Evolutionary conservation across 1,140 invertebrate genomes (phyloP).

Genomic region (Penaeus indicus): DNA sequence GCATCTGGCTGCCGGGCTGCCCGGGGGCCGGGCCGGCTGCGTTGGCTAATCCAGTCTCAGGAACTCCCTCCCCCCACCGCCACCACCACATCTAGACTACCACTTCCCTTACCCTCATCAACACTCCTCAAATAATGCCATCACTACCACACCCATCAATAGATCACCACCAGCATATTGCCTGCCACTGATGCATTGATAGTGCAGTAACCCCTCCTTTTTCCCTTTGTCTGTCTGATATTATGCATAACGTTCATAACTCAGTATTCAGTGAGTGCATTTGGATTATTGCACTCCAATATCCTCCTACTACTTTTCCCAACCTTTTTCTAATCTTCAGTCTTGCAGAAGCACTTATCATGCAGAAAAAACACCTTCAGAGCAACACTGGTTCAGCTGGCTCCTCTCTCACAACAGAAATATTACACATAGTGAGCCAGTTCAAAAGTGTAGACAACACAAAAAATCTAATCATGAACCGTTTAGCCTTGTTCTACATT

Average conservation of each 20-base stretch:
- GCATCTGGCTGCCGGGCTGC: slow-evolving; percentile 47
- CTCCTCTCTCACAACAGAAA: too few species aligned
- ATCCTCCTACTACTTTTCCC: too few species aligned
- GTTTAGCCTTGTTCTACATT: too few species aligned
- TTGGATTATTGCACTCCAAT: too few species aligned
- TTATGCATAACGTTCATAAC: slow-evolving; percentile 21
- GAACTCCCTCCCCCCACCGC: slow-evolving; percentile 59
- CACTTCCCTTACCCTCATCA: slow-evolving; percentile 28
- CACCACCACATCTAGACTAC: slow-evolving; percentile 47
- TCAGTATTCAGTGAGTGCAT: slow-evolving; percentile 13
- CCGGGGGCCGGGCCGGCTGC: slow-evolving; percentile 40
- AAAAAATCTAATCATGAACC: too few species aligned
- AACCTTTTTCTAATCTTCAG: too few species aligned
- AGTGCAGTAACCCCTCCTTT: slow-evolving; percentile 43
- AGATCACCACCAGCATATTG: slow-evolving; percentile 48
- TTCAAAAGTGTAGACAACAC: too few species aligned
- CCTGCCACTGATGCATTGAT: slow-evolving; percentile 42
- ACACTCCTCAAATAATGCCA: slow-evolving; percentile 29
- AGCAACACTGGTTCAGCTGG: too few species aligned
- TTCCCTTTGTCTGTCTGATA: slow-evolving; percentile 12
- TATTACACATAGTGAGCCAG: too few species aligned
- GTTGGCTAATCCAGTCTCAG: slow-evolving; percentile 60
- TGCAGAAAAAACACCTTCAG: too few species aligned
- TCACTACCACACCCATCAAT: slow-evolving; percentile 34
- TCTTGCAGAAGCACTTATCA: too few species aligned